Percentiles rank a stretch among this genome's conserved stretches.
Conservation (phyloP, 1,140 invertebrate genomes). For the Aricia agestis region DNA sequence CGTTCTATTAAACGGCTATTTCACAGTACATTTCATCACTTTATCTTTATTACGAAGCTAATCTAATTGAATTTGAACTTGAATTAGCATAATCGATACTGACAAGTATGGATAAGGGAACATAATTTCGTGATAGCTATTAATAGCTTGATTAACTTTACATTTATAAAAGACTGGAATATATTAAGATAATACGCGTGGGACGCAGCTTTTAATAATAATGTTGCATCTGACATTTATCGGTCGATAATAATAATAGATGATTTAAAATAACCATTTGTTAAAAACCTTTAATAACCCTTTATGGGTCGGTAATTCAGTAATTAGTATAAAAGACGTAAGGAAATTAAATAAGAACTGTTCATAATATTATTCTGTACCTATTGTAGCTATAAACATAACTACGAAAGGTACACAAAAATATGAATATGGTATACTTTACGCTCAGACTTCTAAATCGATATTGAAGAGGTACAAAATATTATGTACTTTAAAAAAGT, state of each 20-base stretch:
- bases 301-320: not conserved
- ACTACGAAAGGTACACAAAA: too few relatives aligned
- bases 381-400: too few relatives aligned
- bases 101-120: conserved; percentile 1
- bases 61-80: conserved; percentile 11
- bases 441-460: too few relatives aligned
- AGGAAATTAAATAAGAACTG: too few relatives aligned
- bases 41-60: conserved; percentile 1
- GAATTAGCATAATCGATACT: conserved; percentile 11
- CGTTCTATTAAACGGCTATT: not conserved
- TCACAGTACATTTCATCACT: not conserved
- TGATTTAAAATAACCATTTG: not conserved
- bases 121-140: not conserved
- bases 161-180: conserved; percentile 3
- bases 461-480: too few relatives aligned
- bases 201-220: conserved; percentile 3
- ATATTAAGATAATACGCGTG: not conserved
- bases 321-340: not conserved
- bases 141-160: conserved; percentile 11
- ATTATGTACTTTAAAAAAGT: too few relatives aligned
- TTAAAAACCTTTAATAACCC: not conserved
- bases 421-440: too few relatives aligned
- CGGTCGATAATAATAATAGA: not conserved
- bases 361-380: too few relatives aligned
- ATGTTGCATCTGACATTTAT: not conserved